These are phyloP conservation scores for Leucophora obtusa DNA, from an alignment of 2,888 invertebrate species.

Conservation along the genomic window DNA sequence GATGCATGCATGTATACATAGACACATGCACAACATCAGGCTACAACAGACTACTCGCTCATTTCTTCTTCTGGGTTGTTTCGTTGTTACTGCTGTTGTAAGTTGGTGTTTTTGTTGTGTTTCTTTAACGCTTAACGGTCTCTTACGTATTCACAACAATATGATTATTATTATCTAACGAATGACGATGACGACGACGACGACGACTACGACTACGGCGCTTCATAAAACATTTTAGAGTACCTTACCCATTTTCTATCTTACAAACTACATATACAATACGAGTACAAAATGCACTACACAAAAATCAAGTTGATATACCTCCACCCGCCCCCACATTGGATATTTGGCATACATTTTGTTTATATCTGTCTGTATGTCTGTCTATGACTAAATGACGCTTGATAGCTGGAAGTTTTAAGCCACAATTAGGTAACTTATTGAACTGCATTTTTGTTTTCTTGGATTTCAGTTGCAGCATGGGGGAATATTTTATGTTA, in stretches of 20 bases:
- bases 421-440: slow-evolving; percentile 66
- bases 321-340: slow-evolving; percentile 49
- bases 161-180: slow-evolving; percentile 67
- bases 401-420: slow-evolving; percentile 59
- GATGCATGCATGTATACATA: slow-evolving; percentile 46
- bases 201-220: background rate
- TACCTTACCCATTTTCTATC: slow-evolving; percentile 19
- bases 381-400: slow-evolving; percentile 35
- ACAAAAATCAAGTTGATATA: background rate
- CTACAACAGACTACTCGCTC: slow-evolving; percentile 24
- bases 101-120: slow-evolving; percentile 35
- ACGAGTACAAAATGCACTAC: slow-evolving; percentile 8
- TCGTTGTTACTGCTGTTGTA: slow-evolving; percentile 1
- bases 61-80: slow-evolving; percentile 33
- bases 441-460: slow-evolving; percentile 66
- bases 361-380: slow-evolving; percentile 35
- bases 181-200: slow-evolving; percentile 40
- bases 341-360: slow-evolving; percentile 71
- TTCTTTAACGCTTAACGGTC: slow-evolving; percentile 61
- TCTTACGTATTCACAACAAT: slow-evolving; percentile 66
- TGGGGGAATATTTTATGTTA: background rate
- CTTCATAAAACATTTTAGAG: slow-evolving; percentile 48
- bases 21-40: slow-evolving; percentile 24
- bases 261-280: slow-evolving; percentile 7
- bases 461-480: slow-evolving; percentile 12